These are phyloP conservation scores for Rhimphoctona megacephalus DNA, from an alignment of 2,888 invertebrate genomes.

Conservation along the genomic window DNA sequence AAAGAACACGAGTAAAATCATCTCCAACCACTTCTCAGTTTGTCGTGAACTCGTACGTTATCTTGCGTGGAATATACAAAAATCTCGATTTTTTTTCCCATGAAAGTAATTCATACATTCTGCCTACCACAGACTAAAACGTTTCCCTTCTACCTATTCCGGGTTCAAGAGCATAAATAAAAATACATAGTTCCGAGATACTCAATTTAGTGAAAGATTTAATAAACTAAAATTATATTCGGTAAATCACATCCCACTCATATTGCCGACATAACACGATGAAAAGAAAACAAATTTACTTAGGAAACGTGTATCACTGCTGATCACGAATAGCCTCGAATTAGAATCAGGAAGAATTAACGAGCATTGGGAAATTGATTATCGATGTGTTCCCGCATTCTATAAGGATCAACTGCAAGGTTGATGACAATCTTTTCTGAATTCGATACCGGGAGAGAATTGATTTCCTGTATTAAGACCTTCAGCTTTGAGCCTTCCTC, in stretches of 20 bases:
- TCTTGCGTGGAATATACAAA: constrained; percentile 15
- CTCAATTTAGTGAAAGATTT: neutral
- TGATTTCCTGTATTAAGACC: constrained; percentile 73
- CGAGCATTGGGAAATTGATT: neutral
- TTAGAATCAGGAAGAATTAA: neutral
- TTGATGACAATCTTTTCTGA: constrained; percentile 18
- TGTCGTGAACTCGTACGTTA: constrained; percentile 32
- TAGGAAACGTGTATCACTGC: neutral
- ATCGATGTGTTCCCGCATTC: neutral
- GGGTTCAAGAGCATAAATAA: neutral
- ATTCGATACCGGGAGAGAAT: constrained; percentile 63
- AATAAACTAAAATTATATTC: neutral
- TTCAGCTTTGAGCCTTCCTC: constrained; percentile 18
- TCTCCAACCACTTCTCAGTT: constrained; percentile 29
- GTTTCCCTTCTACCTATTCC: neutral
- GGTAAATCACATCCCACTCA: neutral
- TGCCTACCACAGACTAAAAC: neutral
- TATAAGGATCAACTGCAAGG: neutral
- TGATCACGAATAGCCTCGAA: neutral
- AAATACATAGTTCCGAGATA: neutral
- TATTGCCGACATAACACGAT: too few species aligned
- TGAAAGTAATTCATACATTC: neutral
- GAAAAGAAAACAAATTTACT: neutral
- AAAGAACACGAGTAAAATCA: constrained; percentile 54
- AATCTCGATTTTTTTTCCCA: constrained; percentile 22